Base-by-base conservation (phyloP, 1,140 invertebrate genomes). In the Caligus rogercresseyi region DNA sequence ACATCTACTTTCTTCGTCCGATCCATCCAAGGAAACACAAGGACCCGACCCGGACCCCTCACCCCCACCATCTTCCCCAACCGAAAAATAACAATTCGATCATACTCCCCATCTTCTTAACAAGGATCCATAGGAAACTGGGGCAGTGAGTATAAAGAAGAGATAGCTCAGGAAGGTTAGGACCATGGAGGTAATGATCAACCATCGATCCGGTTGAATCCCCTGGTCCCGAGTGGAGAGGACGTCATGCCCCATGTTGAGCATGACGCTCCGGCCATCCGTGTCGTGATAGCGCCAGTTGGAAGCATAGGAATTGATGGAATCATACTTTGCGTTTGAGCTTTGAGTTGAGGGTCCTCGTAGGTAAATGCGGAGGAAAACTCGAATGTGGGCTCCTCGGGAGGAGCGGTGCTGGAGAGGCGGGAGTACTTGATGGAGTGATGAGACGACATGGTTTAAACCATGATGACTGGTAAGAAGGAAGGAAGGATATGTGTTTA, bases 11-110 rank as follows among this genome's bases (percentile, higher is more conserved):
- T 60, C 24, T 63, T 63, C 15, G 19, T 58, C 15, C 51, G 51
- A 26, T 63, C 61, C 61, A 63, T 58, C 61, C 61, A 63, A 3
- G 61, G 61, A 56, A 63, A 63, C 14, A 63, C 54, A 4, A 63
- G 15, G n/a, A 63, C 52, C 16, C 61, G 3, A 3, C 61, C 61
- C 31, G 61, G 61, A 1, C 61, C 61, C 31, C 57, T 63, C 20
- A 63, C 61, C 53, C 61, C 61, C 15, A 53, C 15, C 61, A 63
- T 55, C 20, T 63, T 63, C n/a, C 61, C 61, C 21, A 63, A 53
- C 11, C 61, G 16, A 51, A 63, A 63, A 15, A 63, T 25, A 15
- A 63, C 53, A 1, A 63, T n/a, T 14, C 61, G 61, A 21, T 63
- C 61, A 25, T 20, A 20, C 21, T 63, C 61, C 61, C 61, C 57